Base-by-base conservation (phyloP, 1,140 invertebrate species). In the Dolichoris vasculosae region DNA sequence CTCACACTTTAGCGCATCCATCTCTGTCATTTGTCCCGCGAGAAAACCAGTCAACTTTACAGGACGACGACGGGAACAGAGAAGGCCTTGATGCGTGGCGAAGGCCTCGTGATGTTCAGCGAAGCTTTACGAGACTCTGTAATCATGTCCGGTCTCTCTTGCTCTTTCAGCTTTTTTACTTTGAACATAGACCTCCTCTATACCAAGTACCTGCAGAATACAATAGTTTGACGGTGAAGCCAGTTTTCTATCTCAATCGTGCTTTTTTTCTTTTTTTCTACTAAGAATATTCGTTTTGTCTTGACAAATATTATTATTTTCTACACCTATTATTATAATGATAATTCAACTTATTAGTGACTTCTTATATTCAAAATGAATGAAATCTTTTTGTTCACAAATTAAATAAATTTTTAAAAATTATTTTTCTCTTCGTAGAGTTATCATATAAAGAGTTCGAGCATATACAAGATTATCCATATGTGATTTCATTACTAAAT, bases 81-180 rank as follows among this genome's bases (percentile, higher is more conserved):
- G 84, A 86, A 90, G 89, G 91, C 92, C 91, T 92, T 91, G 91
- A 91, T 93, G 91, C 91, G 90, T 93, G 88, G 90, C 90, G 91
- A 91, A 93, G 91, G 90, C 92, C 92, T 93, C 91, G 92, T 87
- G 85, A 88, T 93, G 91, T 78, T 92, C 92, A 93, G 88, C 92
- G 89, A 92, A 93, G 92, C 92, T 92, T 93, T 89, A 93, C 90
- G 89, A 88, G 88, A 87, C 89, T 92, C 90, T 89, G 87, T 92
- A 92, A 92, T 93, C 92, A 90, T 93, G 91, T 93, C 92, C 92
- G 92, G 92, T 92, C 90, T 89, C 89, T 89, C 75, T 77, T 26
- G 11, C 55, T 64, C 69, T 20, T 13, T 55, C 55, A 4, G 40
- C 17, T 63, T 79, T 59, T 79, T 51, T 32, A 63, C 48, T 35